Percentiles rank a stretch among this genome's conserved stretches.
Conservation (phyloP, 2,113 vertebrate species). For the Pica pica region DNA sequence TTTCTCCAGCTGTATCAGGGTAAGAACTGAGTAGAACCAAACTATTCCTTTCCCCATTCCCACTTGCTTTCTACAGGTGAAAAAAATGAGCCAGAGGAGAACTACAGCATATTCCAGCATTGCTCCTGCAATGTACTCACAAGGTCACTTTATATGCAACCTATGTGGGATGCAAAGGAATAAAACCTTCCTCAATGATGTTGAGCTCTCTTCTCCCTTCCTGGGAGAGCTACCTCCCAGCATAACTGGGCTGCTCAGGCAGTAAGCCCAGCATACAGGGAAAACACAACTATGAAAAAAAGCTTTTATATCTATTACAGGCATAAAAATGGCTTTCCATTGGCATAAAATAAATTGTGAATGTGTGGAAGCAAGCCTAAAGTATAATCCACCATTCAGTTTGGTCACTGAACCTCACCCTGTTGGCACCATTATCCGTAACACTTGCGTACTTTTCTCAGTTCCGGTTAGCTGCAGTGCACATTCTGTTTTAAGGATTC, state of each 20-base stretch:
- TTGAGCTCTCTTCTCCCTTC: neutral
- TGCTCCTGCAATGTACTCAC: neutral
- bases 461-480: neutral
- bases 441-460: neutral
- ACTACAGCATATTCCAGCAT: neutral
- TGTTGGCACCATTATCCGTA: neutral
- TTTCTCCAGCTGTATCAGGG: neutral
- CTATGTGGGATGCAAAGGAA: neutral
- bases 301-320: slow-evolving; percentile 1
- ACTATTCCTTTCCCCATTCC: neutral
- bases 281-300: slow-evolving; percentile 39
- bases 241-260: neutral
- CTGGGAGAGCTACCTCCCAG: neutral
- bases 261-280: neutral
- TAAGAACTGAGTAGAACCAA: neutral
- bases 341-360: slow-evolving; percentile 3
- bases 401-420: neutral
- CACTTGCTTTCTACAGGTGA: neutral
- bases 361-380: neutral
- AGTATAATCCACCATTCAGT: neutral
- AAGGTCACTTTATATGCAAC: neutral
- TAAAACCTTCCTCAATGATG: neutral
- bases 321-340: slow-evolving; percentile 37
- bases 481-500: slow-evolving; percentile 12
- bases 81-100: neutral